phyloP scores from a whole-genome alignment of 2,113 vertebrate species.

The Thermophis baileyi region DNA sequence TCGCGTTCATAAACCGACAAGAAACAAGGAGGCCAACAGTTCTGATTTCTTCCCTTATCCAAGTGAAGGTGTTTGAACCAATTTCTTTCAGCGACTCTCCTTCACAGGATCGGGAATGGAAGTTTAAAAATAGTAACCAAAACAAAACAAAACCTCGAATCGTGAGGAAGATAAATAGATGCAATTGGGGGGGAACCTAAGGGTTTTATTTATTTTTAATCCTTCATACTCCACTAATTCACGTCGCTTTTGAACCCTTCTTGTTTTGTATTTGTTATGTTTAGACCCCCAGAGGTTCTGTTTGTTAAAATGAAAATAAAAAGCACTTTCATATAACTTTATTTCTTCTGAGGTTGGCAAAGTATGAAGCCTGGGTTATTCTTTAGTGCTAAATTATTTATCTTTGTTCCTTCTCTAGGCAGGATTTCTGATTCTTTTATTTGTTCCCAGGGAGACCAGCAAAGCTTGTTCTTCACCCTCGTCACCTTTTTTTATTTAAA shows the following conservation, averaged over 20 bases:
- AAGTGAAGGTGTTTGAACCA: not conserved
- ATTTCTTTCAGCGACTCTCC: not conserved
- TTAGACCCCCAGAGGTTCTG: conserved; percentile 51
- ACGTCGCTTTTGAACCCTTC: conserved; percentile 36
- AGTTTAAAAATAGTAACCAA: not conserved
- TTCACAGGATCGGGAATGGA: not conserved
- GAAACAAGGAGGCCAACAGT: not conserved
- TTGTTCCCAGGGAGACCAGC: conserved; percentile 50
- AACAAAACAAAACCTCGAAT: not conserved
- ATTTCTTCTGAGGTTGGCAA: conserved; percentile 60
- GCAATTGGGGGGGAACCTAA: not conserved
- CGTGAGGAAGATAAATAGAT: not conserved
- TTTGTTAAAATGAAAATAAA: conserved; percentile 29
- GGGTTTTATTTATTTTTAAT: conserved; percentile 13
- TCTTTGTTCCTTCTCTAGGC: conserved; percentile 56
- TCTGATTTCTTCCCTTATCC: not conserved
- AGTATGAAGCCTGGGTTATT: conserved; percentile 64
- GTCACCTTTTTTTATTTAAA: not conserved
- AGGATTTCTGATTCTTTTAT: conserved; percentile 62
- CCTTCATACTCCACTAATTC: conserved; percentile 25
- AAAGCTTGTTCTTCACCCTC: not conserved
- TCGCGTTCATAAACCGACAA: not conserved
- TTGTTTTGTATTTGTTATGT: conserved; percentile 49
- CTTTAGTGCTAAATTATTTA: conserved; percentile 69
- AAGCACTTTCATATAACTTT: conserved; percentile 55